phyloP scores from a whole-genome alignment of 1,140 invertebrate species.

The Anthonomus grandis region DNA sequence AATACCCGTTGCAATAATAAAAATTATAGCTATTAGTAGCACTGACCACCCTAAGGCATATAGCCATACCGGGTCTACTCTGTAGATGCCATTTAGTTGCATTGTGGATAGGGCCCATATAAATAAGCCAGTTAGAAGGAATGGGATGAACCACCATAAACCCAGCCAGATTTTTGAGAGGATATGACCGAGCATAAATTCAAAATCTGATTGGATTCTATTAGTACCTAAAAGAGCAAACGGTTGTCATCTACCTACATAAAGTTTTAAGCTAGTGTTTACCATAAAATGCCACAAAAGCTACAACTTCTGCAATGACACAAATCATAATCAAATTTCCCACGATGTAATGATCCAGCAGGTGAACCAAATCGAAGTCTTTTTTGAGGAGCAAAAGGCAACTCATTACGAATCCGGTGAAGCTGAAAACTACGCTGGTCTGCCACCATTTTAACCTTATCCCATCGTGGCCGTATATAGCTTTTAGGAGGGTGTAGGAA shows the following conservation, averaged over 20 bases:
- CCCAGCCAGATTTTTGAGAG: conserved; percentile 50
- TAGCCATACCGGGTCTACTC: conserved; percentile 47
- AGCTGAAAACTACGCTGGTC: conserved; percentile 39
- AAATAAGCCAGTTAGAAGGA: conserved; percentile 48
- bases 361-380: conserved; percentile 48
- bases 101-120: conserved; percentile 47
- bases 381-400: conserved; percentile 32
- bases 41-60: conserved; percentile 49
- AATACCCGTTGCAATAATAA: conserved; percentile 49
- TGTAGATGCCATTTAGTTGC: conserved; percentile 27
- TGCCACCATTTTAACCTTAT: conserved; percentile 48
- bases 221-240: conserved; percentile 46
- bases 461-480: conserved; percentile 47
- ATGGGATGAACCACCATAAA: conserved; percentile 51
- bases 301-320: conserved; percentile 51
- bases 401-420: conserved; percentile 46
- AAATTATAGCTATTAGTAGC: conserved; percentile 45
- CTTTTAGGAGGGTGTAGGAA: conserved; percentile 51
- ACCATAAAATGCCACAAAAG: conserved; percentile 54
- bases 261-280: conserved; percentile 11
- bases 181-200: conserved; percentile 54
- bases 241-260: background rate
- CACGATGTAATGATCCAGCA: conserved; percentile 54
- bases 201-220: conserved; percentile 53
- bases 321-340: conserved; percentile 51